Base-by-base conservation (phyloP, 2,797 vertebrate species). In the Acrossocheilus wenchowensis region DNA sequence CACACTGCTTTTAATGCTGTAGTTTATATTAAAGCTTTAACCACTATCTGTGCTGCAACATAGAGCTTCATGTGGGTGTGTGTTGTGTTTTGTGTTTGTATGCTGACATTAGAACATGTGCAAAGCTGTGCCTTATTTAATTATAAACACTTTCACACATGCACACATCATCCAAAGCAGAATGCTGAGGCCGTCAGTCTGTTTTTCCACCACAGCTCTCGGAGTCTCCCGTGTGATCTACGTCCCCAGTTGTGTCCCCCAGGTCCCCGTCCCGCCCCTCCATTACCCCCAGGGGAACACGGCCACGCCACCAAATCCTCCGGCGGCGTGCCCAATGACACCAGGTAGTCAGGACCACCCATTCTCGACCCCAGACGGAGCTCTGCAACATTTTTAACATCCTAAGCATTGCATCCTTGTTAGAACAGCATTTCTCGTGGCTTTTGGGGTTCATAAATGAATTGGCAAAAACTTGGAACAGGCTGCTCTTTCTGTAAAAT, bases 141-240 rank as follows among this genome's bases (percentile, higher is more conserved):
- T 54, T 43, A 39, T 60, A 57, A 83, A 87, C 36, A 72, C 88
- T 82, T 66, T 72, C 87, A 74, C 88, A 83, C 83, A 78, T 73
- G 52, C 45, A 86, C 80, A 87, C 90, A 86, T 48, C 23, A 87
- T 79, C 86, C 89, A 89, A 71, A 87, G 86, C 75, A 36, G 52
- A 69, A 83, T 87, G 52, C 89, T 81, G 88, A 86, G 88, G 90
- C 93, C 92, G 89, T 92, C 86, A 93, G 91, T 93, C 89, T 94
- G 89, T 94, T 95, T 96, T 96, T 96, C 97, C 92, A 90, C 93
- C 94, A 91, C 96, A 99, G 98, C 96, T 96, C 97, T 85, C 96
- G 97, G 95, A 98, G 95, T 90, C 94, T 96, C 94, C 96, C 97
- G 90, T 96, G 95, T 60, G 98, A 99, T 88, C 95, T 96, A 62